phyloP scores from a whole-genome alignment of 2,888 invertebrate species.

The Oegoconia quadripuncta region DNA sequence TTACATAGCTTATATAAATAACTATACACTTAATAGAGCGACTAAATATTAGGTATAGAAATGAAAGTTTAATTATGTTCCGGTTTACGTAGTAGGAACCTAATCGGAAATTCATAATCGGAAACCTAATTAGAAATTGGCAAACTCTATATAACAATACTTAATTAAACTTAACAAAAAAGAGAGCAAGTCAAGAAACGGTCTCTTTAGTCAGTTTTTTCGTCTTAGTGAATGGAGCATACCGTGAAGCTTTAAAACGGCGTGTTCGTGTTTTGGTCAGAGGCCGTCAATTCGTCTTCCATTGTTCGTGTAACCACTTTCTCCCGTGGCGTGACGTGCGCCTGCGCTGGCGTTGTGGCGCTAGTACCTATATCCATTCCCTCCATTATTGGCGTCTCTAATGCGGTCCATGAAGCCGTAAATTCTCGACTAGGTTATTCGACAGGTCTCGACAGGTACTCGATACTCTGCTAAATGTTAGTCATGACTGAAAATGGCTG shows the following conservation, averaged over 20 bases:
- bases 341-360: constrained; percentile 19
- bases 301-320: constrained; percentile 58
- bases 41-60: too few relatives aligned
- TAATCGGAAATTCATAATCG: too few relatives aligned
- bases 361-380: constrained; percentile 18
- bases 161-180: neutral
- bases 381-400: constrained; percentile 7
- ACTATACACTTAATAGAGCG: too few relatives aligned
- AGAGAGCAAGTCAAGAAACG: neutral
- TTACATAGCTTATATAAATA: too few relatives aligned
- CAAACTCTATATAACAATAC: neutral
- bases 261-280: constrained; percentile 32
- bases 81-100: too few relatives aligned
- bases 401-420: neutral
- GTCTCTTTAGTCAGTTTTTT: neutral
- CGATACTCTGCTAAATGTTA: constrained; percentile 1
- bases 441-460: too few relatives aligned
- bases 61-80: too few relatives aligned
- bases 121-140: neutral
- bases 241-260: neutral
- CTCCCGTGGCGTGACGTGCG: constrained; percentile 46
- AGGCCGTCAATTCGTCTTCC: constrained; percentile 39
- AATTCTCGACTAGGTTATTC: too few relatives aligned
- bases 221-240: neutral
- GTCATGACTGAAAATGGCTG: constrained; percentile 5